A percentile compares a stretch with the other conserved stretches of the same genome.
Conservation (phyloP, 1,140 invertebrate species). For the Drosophila pruinosa region DNA sequence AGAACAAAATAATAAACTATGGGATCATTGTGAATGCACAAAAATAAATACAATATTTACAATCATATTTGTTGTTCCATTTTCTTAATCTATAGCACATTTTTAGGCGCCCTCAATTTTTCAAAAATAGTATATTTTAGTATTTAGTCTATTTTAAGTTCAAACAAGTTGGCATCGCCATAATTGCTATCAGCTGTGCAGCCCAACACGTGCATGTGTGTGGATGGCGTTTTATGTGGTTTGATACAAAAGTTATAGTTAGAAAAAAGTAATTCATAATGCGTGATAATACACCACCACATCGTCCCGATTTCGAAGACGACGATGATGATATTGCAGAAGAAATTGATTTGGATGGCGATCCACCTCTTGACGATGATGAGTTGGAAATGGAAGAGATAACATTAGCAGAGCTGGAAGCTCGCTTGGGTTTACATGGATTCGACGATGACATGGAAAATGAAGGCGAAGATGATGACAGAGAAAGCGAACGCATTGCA, state of each 20-base stretch:
- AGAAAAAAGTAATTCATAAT: constrained; percentile 32
- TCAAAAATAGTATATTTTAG: not conserved
- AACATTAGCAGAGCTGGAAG: constrained; percentile 61
- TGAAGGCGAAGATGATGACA: constrained; percentile 58
- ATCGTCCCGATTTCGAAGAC: constrained; percentile 63
- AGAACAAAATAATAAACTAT: not conserved
- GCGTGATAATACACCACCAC: constrained; percentile 75
- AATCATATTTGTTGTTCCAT: not conserved
- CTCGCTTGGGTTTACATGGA: constrained; percentile 52
- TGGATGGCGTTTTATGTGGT: constrained; percentile 7
- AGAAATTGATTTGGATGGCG: constrained; percentile 55
- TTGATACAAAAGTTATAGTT: constrained; percentile 1
- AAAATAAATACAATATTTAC: not conserved
- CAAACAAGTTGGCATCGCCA: constrained; percentile 29
- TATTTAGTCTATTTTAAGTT: not conserved
- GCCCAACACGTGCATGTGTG: constrained; percentile 42
- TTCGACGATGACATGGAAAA: constrained; percentile 45
- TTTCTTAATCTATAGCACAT: not conserved
- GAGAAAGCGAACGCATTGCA: constrained; percentile 50
- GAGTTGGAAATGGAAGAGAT: constrained; percentile 74
- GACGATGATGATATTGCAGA: constrained; percentile 64
- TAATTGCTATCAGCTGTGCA: constrained; percentile 18
- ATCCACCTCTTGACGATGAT: constrained; percentile 49
- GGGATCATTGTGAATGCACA: not conserved
- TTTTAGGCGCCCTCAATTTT: not conserved